Conservation (phyloP, 2,113 vertebrate species). For the Sclerurus mexicanus region DNA sequence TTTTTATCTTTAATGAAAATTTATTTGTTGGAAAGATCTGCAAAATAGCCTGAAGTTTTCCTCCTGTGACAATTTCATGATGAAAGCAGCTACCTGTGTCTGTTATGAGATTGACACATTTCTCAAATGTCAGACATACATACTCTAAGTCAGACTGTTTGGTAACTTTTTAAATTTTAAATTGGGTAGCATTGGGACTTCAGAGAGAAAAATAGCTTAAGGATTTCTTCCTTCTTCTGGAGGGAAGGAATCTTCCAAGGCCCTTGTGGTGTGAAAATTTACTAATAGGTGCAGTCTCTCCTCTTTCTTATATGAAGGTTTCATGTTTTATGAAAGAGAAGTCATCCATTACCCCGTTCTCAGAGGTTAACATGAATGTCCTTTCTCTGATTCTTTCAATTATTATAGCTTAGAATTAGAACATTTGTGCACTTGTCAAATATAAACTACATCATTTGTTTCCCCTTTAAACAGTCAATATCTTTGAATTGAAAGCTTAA, state of each 20-base stretch:
- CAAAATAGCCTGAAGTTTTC: neutral
- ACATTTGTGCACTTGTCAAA: neutral
- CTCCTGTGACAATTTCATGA: neutral
- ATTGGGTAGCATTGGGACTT: neutral
- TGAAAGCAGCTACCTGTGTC: neutral
- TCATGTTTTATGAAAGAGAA: neutral
- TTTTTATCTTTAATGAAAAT: neutral
- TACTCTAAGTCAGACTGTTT: neutral
- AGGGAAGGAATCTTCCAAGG: neutral
- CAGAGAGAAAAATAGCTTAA: neutral
- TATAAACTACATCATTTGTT: neutral
- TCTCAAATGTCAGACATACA: neutral
- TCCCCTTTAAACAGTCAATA: neutral
- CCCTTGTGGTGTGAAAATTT: neutral
- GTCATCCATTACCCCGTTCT: neutral
- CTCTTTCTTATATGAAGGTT: neutral
- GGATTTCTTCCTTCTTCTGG: neutral
- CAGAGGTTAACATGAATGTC: neutral
- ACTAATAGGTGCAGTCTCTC: neutral
- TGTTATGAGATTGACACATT: neutral
- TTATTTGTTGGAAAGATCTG: neutral
- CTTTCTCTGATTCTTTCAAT: neutral
- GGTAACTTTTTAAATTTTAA: neutral
- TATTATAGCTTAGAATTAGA: neutral
- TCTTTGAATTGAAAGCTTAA: slow-evolving; percentile 7